These are phyloP conservation scores for Apeira syringaria DNA, from an alignment of 2,888 invertebrate genomes.

Conservation along the genomic window DNA sequence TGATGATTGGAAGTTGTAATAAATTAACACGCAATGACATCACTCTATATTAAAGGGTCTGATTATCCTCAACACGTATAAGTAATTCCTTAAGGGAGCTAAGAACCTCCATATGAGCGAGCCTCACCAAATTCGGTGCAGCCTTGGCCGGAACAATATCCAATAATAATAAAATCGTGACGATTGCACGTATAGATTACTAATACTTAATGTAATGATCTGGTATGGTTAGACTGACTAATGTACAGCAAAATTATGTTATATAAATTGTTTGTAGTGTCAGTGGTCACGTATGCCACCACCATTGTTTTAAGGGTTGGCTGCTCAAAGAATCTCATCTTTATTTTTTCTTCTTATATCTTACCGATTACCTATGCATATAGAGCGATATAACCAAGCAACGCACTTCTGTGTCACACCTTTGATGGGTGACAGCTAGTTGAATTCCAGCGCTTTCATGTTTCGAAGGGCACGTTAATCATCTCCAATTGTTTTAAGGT, in stretches of 20 bases:
- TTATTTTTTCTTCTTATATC: too few species aligned
- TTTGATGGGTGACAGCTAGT: too few species aligned
- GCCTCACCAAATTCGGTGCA: constrained; percentile 62
- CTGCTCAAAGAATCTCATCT: too few species aligned
- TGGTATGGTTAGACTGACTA: constrained; percentile 44
- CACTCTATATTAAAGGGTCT: constrained; percentile 32
- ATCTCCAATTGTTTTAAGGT: too few species aligned
- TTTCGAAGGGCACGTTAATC: too few species aligned
- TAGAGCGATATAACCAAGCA: too few species aligned
- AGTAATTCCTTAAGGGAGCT: constrained; percentile 40
- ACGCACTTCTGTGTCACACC: too few species aligned
- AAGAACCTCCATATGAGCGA: constrained; percentile 52
- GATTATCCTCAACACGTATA: constrained; percentile 45
- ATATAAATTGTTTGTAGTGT: neutral
- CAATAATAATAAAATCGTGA: constrained; percentile 76
- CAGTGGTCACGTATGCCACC: constrained; percentile 6
- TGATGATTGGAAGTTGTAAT: neutral
- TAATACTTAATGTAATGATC: constrained; percentile 41
- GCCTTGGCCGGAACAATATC: constrained; percentile 75
- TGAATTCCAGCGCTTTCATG: too few species aligned
- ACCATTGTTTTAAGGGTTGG: too few species aligned
- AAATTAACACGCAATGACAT: constrained; percentile 14
- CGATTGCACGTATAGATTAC: constrained; percentile 46
- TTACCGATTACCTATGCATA: too few species aligned
- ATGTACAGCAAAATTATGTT: constrained; percentile 29